A percentile compares a stretch with the other conserved stretches of the same genome.
Conservation (phyloP, 2,888 invertebrate genomes). For the Brachyopa scutellaris region DNA sequence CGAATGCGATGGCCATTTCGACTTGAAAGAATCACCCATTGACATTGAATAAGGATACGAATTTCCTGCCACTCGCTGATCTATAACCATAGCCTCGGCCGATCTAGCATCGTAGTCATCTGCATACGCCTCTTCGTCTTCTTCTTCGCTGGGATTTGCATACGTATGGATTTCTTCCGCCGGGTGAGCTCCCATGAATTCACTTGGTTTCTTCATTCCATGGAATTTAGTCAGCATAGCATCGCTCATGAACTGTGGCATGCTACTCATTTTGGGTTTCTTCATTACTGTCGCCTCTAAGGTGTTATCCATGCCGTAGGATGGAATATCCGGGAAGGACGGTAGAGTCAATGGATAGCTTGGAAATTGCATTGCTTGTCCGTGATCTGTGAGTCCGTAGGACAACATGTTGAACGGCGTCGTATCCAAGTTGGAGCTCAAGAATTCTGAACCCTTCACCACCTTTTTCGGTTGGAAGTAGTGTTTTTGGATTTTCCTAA, state of each 20-base stretch:
- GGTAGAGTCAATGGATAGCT: too few species aligned
- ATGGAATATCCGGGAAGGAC: slow-evolving; percentile 44
- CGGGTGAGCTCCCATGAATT: slow-evolving; percentile 52
- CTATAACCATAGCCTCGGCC: slow-evolving; percentile 41
- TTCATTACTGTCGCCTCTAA: slow-evolving; percentile 48
- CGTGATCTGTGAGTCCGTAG: slow-evolving; percentile 13
- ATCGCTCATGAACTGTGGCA: slow-evolving; percentile 32
- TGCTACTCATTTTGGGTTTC: slow-evolving; percentile 34
- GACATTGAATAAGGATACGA: slow-evolving; percentile 39
- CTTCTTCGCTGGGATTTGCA: background rate
- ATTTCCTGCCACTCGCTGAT: slow-evolving; percentile 50
- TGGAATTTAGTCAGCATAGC: slow-evolving; percentile 46
- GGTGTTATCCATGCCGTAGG: slow-evolving; percentile 52
- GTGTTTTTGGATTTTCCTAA: slow-evolving; percentile 56
- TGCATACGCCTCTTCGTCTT: background rate
- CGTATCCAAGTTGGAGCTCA: slow-evolving; percentile 20
- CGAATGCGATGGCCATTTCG: slow-evolving; percentile 45
- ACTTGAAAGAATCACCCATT: slow-evolving; percentile 8
- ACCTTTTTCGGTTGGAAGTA: slow-evolving; percentile 59
- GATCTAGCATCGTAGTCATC: slow-evolving; percentile 53
- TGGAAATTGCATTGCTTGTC: slow-evolving; percentile 7
- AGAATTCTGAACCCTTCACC: slow-evolving; percentile 21
- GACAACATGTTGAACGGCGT: slow-evolving; percentile 34
- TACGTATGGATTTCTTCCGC: slow-evolving; percentile 19
- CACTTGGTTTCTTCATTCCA: slow-evolving; percentile 56